A percentile compares a stretch with the other conserved stretches of the same genome.
Conservation (phyloP, 2,797 vertebrate species). For the Coregonus suidteri region DNA sequence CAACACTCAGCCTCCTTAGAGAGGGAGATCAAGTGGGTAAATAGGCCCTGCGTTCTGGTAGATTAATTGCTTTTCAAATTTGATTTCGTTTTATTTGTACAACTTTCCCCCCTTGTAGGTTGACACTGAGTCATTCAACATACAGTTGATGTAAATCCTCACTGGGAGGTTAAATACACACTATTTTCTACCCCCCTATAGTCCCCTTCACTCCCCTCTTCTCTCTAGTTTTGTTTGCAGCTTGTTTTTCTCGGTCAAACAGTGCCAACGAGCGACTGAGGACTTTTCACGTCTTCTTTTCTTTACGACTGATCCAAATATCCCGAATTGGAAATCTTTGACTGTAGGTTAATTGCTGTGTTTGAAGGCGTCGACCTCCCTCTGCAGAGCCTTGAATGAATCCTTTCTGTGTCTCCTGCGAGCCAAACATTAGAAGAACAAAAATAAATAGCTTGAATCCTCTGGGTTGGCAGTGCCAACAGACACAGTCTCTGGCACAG, state of each 20-base stretch:
- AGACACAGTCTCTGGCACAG: conserved; percentile 59
- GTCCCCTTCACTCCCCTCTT: conserved; percentile 14
- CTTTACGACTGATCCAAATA: conserved; percentile 47
- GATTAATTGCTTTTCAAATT: conserved; percentile 45
- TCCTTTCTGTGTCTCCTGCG: conserved; percentile 53
- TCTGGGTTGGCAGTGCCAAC: conserved; percentile 52
- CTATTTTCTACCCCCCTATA: no score
- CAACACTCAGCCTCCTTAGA: conserved; percentile 14
- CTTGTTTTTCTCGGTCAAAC: conserved; percentile 18
- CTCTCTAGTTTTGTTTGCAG: conserved; percentile 35
- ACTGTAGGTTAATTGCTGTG: conserved; percentile 64
- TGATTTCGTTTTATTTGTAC: conserved; percentile 27
- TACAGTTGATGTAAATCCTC: conserved; percentile 17
- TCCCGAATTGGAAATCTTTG: conserved; percentile 42
- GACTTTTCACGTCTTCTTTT: conserved; percentile 4
- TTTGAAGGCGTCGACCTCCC: conserved; percentile 51
- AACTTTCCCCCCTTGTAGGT: conserved; percentile 21
- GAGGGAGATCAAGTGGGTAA: conserved; percentile 4
- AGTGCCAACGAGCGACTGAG: conserved; percentile 23
- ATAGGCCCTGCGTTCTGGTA: conserved; percentile 15
- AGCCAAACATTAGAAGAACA: conserved; percentile 56
- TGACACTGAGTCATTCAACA: conserved; percentile 35
- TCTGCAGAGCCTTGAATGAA: conserved; percentile 49
- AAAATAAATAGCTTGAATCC: conserved; percentile 62
- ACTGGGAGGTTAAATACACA: conserved; percentile 22